Percentiles rank a stretch among this genome's conserved stretches.
phyloP scores from a whole-genome alignment of 1,140 invertebrate species.

The Cherax destructor region DNA sequence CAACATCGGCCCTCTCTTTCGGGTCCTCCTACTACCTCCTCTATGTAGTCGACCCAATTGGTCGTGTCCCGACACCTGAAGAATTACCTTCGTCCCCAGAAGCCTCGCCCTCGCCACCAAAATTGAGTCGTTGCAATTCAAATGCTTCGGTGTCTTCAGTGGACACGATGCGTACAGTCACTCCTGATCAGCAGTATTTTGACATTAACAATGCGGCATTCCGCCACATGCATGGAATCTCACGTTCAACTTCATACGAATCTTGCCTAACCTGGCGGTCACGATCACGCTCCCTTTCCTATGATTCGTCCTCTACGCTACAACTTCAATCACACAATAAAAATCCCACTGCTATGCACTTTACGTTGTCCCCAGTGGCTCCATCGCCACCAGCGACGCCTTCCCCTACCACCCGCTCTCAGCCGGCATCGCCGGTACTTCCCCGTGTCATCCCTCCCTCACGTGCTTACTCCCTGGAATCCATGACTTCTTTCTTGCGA shows the following conservation, averaged over 20 bases:
- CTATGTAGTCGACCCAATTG: slow-evolving; percentile 66
- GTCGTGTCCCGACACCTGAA: slow-evolving; percentile 51
- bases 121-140: slow-evolving; percentile 25
- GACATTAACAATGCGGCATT: slow-evolving; percentile 66
- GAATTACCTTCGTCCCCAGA: slow-evolving; percentile 64
- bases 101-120: slow-evolving; percentile 54
- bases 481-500: slow-evolving; percentile 58
- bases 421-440: slow-evolving; percentile 51
- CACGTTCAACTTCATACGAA: slow-evolving; percentile 10
- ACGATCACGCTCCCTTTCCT: slow-evolving; percentile 33
- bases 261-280: slow-evolving; percentile 14
- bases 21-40: slow-evolving; percentile 70
- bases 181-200: slow-evolving; percentile 69
- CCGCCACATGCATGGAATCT: slow-evolving; percentile 55
- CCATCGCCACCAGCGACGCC: neutral
- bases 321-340: slow-evolving; percentile 29
- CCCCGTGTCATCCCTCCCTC: slow-evolving; percentile 8
- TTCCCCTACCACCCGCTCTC: slow-evolving; percentile 29
- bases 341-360: neutral
- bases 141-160: slow-evolving; percentile 50
- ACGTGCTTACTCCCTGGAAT: slow-evolving; percentile 63
- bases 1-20: slow-evolving; percentile 62
- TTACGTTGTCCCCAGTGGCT: neutral
- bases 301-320: slow-evolving; percentile 46
- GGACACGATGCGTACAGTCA: slow-evolving; percentile 60